Evolutionary conservation across 1,140 invertebrate species (phyloP).

Genomic region (Drosophila nasuta): DNA sequence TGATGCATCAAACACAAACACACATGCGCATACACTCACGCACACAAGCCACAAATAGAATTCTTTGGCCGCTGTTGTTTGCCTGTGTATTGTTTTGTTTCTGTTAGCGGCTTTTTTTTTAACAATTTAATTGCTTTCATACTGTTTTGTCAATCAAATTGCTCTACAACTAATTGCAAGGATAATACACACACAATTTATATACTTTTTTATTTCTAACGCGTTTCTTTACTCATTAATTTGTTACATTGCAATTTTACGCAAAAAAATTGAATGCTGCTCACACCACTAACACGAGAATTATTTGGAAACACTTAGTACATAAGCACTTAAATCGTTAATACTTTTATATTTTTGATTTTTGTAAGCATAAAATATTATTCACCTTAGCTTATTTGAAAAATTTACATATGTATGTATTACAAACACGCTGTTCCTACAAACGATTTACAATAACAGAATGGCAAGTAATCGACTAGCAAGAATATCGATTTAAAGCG

Average conservation of each 20-base stretch:
- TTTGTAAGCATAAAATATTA: slow-evolving; percentile 25
- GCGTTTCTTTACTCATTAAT: neutral
- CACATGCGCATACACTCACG: slow-evolving; percentile 20
- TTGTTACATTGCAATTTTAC: slow-evolving; percentile 20
- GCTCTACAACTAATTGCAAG: neutral
- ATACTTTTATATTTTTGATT: slow-evolving; percentile 2
- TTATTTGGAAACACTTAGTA: neutral
- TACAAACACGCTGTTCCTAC: slow-evolving; percentile 70
- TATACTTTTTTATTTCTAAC: neutral
- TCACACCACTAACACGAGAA: slow-evolving; percentile 11
- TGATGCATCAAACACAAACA: slow-evolving; percentile 45
- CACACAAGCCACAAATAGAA: slow-evolving; percentile 35
- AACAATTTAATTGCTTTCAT: slow-evolving; percentile 15
- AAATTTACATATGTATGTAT: slow-evolving; percentile 68
- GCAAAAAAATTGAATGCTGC: neutral
- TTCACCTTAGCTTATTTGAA: slow-evolving; percentile 73
- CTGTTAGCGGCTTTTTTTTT: slow-evolving; percentile 75
- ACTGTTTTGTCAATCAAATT: neutral
- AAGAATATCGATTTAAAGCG: slow-evolving; percentile 25
- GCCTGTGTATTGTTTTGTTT: slow-evolving; percentile 73
- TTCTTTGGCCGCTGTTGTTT: slow-evolving; percentile 15
- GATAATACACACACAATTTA: neutral
- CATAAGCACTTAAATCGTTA: no score
- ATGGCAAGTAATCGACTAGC: neutral
- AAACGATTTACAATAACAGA: slow-evolving; percentile 58